Percentiles rank a stretch among this genome's conserved stretches.
Conservation (phyloP, 2,888 invertebrate species). For the Polydrusus cervinus region DNA sequence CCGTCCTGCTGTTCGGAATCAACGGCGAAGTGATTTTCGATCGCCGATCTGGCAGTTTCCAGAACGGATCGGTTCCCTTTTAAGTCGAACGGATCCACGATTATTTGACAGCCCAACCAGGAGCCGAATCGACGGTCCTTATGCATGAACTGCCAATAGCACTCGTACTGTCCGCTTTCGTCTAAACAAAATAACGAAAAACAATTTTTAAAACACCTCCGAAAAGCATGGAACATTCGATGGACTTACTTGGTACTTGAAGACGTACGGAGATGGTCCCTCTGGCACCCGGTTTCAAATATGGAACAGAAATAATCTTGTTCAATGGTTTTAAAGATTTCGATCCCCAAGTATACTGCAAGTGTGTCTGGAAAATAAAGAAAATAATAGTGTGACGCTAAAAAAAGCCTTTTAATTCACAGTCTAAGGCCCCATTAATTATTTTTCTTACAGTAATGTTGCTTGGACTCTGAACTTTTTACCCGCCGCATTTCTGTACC, state of each 20-base stretch:
- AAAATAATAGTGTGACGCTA: too few relatives aligned
- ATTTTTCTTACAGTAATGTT: too few relatives aligned
- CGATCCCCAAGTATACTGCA: slow-evolving; percentile 71
- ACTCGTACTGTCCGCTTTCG: slow-evolving; percentile 69
- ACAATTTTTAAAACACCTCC: not conserved
- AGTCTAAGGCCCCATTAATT: not conserved
- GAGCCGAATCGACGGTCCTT: slow-evolving; percentile 69
- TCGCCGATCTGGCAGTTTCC: slow-evolving; percentile 52
- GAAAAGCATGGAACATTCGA: too few relatives aligned
- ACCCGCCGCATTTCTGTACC: slow-evolving; percentile 40
- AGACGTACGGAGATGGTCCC: slow-evolving; percentile 66
- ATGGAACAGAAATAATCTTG: slow-evolving; percentile 65
- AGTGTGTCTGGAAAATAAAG: slow-evolving; percentile 65
- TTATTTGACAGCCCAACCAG: slow-evolving; percentile 69
- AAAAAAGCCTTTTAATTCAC: not conserved
- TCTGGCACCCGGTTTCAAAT: slow-evolving; percentile 67
- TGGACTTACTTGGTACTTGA: slow-evolving; percentile 67
- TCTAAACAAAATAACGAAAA: slow-evolving; percentile 56
- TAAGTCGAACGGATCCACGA: slow-evolving; percentile 64
- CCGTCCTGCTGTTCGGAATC: not conserved
- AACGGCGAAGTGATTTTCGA: not conserved
- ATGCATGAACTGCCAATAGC: slow-evolving; percentile 71
- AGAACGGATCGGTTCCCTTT: slow-evolving; percentile 57
- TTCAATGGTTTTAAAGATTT: slow-evolving; percentile 66
- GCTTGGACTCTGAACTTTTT: too few relatives aligned